Conservation (phyloP, 2,113 vertebrate species). For the Propithecus coquereli region DNA sequence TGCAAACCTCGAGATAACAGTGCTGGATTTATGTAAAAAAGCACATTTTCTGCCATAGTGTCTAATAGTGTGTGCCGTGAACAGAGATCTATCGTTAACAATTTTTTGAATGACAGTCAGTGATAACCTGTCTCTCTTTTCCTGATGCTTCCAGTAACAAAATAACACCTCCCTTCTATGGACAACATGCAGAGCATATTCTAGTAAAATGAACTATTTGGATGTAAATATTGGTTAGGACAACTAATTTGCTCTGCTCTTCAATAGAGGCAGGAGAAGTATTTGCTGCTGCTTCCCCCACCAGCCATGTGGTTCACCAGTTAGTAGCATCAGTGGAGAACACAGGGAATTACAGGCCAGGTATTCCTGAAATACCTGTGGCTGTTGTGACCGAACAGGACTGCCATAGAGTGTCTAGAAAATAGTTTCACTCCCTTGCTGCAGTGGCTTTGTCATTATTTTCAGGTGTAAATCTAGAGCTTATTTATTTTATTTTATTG, state of each 20-base stretch:
- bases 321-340: not conserved
- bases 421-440: not conserved
- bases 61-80: not conserved
- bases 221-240: not conserved
- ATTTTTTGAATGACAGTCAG: not conserved
- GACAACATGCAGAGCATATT: not conserved
- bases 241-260: not conserved
- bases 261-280: too few species aligned
- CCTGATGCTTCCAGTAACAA: not conserved
- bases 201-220: not conserved
- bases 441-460: not conserved
- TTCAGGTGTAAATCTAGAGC: not conserved
- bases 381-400: rapidly evolving
- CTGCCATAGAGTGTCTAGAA: not conserved
- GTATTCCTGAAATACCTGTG: not conserved
- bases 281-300: not conserved
- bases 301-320: too few species aligned
- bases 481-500: not conserved
- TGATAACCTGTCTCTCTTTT: not conserved
- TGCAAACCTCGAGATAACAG: not conserved
- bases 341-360: not conserved
- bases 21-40: not conserved
- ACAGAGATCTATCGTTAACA: not conserved
- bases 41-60: not conserved
- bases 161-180: not conserved